Percentiles rank a stretch among this genome's conserved stretches.
phyloP scores from a whole-genome alignment of 2,113 vertebrate species.

The Aplodontia rufa region DNA sequence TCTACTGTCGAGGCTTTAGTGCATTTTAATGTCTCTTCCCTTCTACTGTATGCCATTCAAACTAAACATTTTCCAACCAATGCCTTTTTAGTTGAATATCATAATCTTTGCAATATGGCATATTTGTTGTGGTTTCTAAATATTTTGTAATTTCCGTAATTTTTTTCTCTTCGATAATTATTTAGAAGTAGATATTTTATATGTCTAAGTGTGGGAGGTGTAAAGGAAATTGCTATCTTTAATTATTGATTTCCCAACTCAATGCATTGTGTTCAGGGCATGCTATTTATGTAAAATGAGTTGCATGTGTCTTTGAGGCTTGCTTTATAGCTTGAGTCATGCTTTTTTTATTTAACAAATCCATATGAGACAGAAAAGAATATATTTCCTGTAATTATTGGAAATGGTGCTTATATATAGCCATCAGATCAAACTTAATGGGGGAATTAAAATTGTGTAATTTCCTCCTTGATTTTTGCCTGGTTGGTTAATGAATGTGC shows the following conservation, averaged over 20 bases:
- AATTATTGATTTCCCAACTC: neutral
- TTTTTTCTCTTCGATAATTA: neutral
- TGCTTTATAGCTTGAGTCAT: neutral
- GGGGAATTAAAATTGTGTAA: neutral
- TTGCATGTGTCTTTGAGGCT: neutral
- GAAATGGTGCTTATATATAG: neutral
- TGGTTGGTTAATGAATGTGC: neutral
- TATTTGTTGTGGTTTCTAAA: neutral
- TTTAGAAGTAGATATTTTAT: slow-evolving; percentile 11
- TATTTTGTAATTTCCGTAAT: neutral
- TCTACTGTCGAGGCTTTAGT: neutral
- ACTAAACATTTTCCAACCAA: neutral
- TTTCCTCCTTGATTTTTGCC: neutral
- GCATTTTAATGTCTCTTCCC: neutral
- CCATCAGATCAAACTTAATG: neutral
- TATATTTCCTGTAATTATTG: neutral
- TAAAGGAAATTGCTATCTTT: neutral
- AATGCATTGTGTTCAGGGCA: neutral
- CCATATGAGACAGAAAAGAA: neutral
- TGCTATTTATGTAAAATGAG: neutral
- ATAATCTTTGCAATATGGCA: neutral
- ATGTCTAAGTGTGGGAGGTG: neutral
- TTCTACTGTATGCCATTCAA: neutral
- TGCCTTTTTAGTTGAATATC: neutral
- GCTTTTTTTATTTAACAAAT: neutral